Conservation (phyloP, 2,888 invertebrate species). For the Lumbricus terrestris region DNA sequence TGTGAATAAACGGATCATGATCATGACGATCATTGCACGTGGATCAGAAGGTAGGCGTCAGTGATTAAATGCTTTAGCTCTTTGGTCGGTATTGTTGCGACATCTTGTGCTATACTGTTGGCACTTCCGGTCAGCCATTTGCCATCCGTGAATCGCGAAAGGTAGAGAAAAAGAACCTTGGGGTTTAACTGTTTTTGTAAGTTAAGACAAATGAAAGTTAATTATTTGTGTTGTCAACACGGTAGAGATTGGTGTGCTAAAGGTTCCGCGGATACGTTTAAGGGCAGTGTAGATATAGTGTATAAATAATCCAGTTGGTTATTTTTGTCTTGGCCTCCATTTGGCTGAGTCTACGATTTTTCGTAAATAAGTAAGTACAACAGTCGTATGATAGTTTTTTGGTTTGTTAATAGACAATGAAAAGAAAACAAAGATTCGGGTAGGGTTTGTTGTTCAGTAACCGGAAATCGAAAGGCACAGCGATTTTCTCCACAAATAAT, state of each 20-base stretch:
- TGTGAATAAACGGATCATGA: no score
- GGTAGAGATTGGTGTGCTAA: neutral
- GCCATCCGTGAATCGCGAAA: neutral
- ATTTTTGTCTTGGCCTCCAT: neutral
- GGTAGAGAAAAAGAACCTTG: neutral
- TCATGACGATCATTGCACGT: no score
- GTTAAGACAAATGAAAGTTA: constrained; percentile 3
- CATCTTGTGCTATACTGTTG: neutral
- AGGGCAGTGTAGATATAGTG: neutral
- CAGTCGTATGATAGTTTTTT: neutral
- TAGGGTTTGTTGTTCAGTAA: neutral
- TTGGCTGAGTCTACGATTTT: neutral
- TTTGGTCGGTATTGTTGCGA: neutral
- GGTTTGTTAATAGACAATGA: neutral
- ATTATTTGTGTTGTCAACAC: neutral
- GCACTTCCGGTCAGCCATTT: constrained; percentile 3
- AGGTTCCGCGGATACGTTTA: neutral
- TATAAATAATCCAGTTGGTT: neutral
- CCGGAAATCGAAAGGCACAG: neutral
- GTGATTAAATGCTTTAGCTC: neutral
- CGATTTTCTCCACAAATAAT: no score
- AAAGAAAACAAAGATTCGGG: neutral
- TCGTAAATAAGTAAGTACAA: neutral
- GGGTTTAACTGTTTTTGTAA: constrained; percentile 3
- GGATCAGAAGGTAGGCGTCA: no score